These are phyloP conservation scores for Sturnira hondurensis DNA, from an alignment of 2,113 vertebrate species.

Conservation along the genomic window DNA sequence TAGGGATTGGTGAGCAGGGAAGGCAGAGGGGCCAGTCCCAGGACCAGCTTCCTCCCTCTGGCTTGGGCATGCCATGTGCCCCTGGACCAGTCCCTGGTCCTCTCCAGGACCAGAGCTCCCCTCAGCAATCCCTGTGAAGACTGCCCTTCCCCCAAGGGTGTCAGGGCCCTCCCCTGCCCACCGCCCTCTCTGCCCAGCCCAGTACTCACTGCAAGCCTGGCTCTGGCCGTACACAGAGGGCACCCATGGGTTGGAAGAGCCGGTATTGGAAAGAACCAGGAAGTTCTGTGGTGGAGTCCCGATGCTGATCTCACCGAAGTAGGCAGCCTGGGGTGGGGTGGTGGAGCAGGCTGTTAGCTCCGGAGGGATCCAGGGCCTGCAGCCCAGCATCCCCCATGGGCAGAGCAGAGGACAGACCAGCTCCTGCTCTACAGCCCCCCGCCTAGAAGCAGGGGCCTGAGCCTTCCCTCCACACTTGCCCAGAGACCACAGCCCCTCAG, in stretches of 20 bases:
- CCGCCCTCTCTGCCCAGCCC: neutral
- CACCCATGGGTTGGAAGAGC: constrained; percentile 87
- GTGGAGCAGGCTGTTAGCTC: neutral
- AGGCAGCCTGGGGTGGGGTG: constrained; percentile 72
- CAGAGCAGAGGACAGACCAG: neutral
- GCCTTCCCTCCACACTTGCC: neutral
- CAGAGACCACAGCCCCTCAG: neutral
- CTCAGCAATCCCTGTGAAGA: neutral
- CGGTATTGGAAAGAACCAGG: constrained; percentile 83
- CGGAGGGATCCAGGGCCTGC: neutral
- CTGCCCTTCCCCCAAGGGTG: neutral
- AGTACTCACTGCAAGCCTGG: constrained; percentile 80
- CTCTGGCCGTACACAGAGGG: constrained; percentile 82
- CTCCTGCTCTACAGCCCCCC: neutral
- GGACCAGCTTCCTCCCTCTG: neutral
- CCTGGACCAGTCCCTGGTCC: neutral
- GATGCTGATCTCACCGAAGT: constrained; percentile 82
- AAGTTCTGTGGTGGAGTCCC: constrained; percentile 83
- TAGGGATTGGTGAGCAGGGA: neutral
- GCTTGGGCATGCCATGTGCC: neutral
- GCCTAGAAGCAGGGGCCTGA: neutral
- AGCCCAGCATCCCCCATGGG: too few relatives aligned
- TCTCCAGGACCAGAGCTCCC: neutral
- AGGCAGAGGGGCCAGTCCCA: neutral
- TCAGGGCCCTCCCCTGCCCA: neutral